Conservation (phyloP, 2,797 vertebrate genomes). For the Tamandua tetradactyla region DNA sequence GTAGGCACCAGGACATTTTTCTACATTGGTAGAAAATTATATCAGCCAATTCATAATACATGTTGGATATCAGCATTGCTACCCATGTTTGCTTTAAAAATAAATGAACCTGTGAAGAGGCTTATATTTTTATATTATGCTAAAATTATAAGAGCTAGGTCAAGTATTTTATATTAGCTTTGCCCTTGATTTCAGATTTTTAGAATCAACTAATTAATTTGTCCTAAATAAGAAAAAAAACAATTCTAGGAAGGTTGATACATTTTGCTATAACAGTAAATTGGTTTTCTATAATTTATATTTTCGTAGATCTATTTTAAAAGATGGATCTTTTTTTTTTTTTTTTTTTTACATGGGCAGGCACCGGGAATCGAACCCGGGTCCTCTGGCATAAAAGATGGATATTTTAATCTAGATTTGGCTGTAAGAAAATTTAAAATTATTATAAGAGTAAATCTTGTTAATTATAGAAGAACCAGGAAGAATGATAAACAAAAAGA, state of each 20-base stretch:
- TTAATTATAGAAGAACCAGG: conserved; percentile 36
- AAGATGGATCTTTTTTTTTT: conserved; percentile 34
- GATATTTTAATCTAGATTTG: conserved; percentile 43
- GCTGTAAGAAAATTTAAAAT: neutral
- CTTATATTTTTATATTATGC: neutral
- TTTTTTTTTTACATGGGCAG: too few species aligned
- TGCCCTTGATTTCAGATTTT: conserved; percentile 45
- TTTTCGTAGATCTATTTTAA: conserved; percentile 26
- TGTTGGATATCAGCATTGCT: neutral
- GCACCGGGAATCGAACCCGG: too few species aligned
- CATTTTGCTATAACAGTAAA: conserved; percentile 25
- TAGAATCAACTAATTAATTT: neutral
- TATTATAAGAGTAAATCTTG: neutral
- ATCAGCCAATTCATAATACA: neutral
- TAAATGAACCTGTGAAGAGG: conserved; percentile 15
- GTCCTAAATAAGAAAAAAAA: conserved; percentile 36
- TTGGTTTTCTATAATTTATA: conserved; percentile 39
- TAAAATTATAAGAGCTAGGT: neutral
- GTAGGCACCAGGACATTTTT: conserved; percentile 40
- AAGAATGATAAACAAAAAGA: conserved; percentile 37
- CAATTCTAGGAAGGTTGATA: neutral
- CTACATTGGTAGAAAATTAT: conserved; percentile 34
- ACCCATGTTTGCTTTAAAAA: conserved; percentile 40
- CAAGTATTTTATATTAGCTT: conserved; percentile 42
- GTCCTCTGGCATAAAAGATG: too few species aligned